Conservation (phyloP, 2,797 vertebrate species). For the Muscicapa striata region DNA sequence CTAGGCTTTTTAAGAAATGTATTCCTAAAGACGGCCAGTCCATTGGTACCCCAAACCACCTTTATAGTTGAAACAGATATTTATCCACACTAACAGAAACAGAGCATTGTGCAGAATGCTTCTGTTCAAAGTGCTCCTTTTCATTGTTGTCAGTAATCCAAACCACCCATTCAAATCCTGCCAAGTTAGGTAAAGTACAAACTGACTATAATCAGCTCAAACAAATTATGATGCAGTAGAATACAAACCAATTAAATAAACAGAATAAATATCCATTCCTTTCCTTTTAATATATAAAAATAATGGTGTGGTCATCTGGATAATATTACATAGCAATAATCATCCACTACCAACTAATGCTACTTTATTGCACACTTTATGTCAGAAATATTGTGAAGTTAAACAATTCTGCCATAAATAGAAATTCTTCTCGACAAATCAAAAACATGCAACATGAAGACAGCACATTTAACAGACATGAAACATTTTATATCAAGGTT, state of each 20-base stretch:
- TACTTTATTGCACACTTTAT: background rate
- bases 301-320: background rate
- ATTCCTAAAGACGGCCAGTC: background rate
- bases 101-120: background rate
- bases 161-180: background rate
- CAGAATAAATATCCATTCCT: background rate
- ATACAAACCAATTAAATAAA: background rate
- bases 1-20: background rate
- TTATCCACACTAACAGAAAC: background rate
- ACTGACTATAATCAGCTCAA: background rate
- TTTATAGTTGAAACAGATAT: background rate
- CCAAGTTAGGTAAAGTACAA: background rate
- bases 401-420: background rate
- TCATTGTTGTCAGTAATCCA: background rate
- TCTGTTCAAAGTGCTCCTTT: background rate
- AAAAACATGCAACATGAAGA: background rate
- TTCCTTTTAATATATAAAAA: background rate
- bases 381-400: background rate
- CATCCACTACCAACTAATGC: fast-evolving
- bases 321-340: background rate
- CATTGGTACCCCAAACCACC: fast-evolving
- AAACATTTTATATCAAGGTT: background rate
- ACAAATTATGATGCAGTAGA: background rate
- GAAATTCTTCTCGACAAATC: background rate
- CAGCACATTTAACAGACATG: background rate